Conservation (phyloP, 2,113 vertebrate species). For the Chitala chitala region DNA sequence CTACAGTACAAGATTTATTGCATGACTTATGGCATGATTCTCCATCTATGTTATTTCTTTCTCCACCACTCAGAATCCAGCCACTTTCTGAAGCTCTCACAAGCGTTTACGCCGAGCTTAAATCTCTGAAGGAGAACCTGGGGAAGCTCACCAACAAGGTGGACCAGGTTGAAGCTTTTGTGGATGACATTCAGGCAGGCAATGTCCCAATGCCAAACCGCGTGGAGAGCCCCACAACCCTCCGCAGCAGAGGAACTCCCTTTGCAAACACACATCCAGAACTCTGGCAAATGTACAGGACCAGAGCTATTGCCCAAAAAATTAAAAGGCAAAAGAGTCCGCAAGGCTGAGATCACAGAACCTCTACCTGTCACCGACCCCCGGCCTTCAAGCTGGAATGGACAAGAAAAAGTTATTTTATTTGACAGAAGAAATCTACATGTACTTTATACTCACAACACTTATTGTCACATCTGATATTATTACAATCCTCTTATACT, state of each 20-base stretch:
- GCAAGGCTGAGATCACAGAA: slow-evolving; percentile 14
- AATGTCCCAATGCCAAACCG: slow-evolving; percentile 28
- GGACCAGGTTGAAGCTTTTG: slow-evolving; percentile 63
- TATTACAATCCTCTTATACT: too few relatives aligned
- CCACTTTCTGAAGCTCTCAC: slow-evolving; percentile 70
- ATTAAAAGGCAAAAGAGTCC: slow-evolving; percentile 33
- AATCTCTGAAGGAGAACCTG: slow-evolving; percentile 69
- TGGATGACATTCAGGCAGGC: slow-evolving; percentile 62
- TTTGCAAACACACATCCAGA: slow-evolving; percentile 19
- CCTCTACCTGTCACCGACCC: neutral
- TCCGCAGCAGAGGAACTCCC: slow-evolving; percentile 24
- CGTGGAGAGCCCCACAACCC: slow-evolving; percentile 21
- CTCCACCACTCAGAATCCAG: slow-evolving; percentile 59
- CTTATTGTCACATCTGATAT: too few relatives aligned
- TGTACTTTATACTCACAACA: slow-evolving; percentile 35
- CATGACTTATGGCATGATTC: too few relatives aligned
- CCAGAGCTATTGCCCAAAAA: slow-evolving; percentile 28
- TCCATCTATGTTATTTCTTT: too few relatives aligned
- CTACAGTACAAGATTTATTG: too few relatives aligned
- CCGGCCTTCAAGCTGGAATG: neutral
- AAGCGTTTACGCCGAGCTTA: slow-evolving; percentile 74
- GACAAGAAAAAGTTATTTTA: too few relatives aligned
- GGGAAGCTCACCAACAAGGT: slow-evolving; percentile 62
- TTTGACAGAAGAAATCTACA: too few relatives aligned
- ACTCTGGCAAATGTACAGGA: neutral